A percentile compares a stretch with the other conserved stretches of the same genome.
These are phyloP conservation scores for Crotalus viridis DNA, from an alignment of 2,113 vertebrate species.

Conservation along the genomic window DNA sequence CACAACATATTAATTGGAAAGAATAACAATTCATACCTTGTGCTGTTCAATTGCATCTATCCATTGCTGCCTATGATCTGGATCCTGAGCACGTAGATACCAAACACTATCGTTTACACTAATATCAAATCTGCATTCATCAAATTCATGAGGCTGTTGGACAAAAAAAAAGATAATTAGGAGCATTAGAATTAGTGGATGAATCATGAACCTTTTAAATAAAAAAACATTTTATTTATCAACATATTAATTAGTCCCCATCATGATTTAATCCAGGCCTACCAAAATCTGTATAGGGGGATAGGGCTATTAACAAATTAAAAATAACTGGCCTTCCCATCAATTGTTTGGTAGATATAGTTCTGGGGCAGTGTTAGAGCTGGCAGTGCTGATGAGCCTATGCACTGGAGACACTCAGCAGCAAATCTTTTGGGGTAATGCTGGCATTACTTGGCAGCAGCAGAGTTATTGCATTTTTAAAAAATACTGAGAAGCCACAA, in stretches of 20 bases:
- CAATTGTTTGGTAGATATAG: not conserved
- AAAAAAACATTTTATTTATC: not conserved
- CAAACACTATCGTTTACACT: conserved; percentile 97
- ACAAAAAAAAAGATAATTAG: conserved; percentile 40
- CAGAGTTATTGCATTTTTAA: not conserved
- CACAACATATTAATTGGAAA: conserved; percentile 2
- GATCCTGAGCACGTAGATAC: conserved; percentile 95
- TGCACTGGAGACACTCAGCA: not conserved
- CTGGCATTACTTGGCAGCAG: not conserved
- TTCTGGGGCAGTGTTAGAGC: not conserved
- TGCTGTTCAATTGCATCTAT: conserved; percentile 94
- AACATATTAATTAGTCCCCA: not conserved
- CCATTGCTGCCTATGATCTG: conserved; percentile 91
- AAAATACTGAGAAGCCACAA: not conserved
- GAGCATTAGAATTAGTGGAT: conserved; percentile 36
- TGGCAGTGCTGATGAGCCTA: not conserved
- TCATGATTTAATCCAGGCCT: not conserved
- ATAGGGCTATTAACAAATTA: not conserved
- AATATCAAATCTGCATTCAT: conserved; percentile 97
- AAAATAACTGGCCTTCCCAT: not conserved
- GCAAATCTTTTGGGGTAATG: not conserved
- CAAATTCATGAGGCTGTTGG: conserved; percentile 94
- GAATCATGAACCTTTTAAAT: not conserved
- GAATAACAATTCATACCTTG: conserved; percentile 77
- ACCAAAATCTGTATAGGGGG: not conserved